Evolutionary conservation across 2,797 vertebrate species (phyloP), one percentile per base, ranked within the genome.

Genomic region (Anas acuta): DNA sequence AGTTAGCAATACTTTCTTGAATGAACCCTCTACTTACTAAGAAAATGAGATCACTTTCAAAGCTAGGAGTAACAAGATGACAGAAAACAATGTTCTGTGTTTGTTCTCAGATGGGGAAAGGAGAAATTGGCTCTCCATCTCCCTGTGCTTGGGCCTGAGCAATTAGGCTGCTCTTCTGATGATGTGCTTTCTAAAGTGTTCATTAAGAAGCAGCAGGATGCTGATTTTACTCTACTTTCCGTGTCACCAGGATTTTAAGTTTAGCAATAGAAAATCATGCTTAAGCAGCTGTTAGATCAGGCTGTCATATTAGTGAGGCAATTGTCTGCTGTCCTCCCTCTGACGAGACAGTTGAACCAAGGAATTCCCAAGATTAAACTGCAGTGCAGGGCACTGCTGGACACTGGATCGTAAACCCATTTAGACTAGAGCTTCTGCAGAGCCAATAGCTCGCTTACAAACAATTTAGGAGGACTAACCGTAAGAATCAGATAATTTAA

Each of bases 361-460:
- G 62, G 82, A 77, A 78, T 91, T 74, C 9, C 13, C 13, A 66
- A 74, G 85, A 72, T 89, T 72, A 32, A 67, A 0, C 79, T 94
- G 91, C 76, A 90, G 2, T 73, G 76, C 79, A 75, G 85, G 87
- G 45, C 35, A 1, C 78, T 91, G 87, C 87, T 96, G 41, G n/a
- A 56, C 51, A 1, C 72, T 72, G 69, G 19, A 8, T 75, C 61
- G 75, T 66, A 86, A 88, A 91, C 28, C 33, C 4, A 2, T 53
- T 72, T 35, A 73, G 62, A 25, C 58, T 82, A 73, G 84, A 84
- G 76, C 73, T 92, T 79, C 89, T 86, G 62, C 70, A 62, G 53
- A 88, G 26, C 85, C 57, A 57, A 91, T 32, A 87, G 45, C 79
- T 84, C 66, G 53, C 84, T 90, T 92, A 28, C 78, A 78, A 93